Evolutionary conservation across 2,797 vertebrate genomes (phyloP).

Genomic region (Hydrophis major): DNA sequence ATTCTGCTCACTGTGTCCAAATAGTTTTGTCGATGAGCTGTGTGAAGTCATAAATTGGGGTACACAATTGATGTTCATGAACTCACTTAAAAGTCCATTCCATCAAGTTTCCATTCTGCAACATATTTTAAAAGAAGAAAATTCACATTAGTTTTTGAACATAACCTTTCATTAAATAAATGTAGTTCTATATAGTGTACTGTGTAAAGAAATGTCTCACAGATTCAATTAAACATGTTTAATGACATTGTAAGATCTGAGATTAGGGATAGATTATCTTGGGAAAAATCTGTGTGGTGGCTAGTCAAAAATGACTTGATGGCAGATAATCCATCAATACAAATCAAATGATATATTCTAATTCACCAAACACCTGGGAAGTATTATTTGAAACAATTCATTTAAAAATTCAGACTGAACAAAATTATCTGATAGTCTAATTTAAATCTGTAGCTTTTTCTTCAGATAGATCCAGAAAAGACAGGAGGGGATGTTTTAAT

Average conservation of each 20-base stretch:
- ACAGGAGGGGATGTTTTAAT: background rate
- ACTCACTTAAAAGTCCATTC: background rate
- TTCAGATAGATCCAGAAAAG: background rate
- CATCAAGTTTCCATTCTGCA: background rate
- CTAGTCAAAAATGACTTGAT: background rate
- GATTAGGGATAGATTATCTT: background rate
- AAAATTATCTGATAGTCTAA: background rate
- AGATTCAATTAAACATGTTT: background rate
- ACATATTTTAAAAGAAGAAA: background rate
- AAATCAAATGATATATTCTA: background rate
- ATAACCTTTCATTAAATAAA: background rate
- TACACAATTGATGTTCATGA: background rate
- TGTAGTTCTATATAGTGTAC: no score
- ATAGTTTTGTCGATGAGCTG: background rate
- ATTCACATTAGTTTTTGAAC: background rate
- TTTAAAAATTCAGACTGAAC: background rate
- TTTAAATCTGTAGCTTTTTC: background rate
- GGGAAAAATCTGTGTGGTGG: background rate
- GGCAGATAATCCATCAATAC: background rate
- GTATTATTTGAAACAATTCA: background rate
- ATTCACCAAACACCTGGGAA: no score
- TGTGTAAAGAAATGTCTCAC: background rate
- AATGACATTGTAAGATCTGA: background rate
- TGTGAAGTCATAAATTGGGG: background rate
- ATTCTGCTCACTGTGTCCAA: background rate